Evolutionary conservation across 1,140 invertebrate genomes (phyloP), one percentile per base, ranked within the genome.

Genomic region (Megalonaias nervosa): DNA sequence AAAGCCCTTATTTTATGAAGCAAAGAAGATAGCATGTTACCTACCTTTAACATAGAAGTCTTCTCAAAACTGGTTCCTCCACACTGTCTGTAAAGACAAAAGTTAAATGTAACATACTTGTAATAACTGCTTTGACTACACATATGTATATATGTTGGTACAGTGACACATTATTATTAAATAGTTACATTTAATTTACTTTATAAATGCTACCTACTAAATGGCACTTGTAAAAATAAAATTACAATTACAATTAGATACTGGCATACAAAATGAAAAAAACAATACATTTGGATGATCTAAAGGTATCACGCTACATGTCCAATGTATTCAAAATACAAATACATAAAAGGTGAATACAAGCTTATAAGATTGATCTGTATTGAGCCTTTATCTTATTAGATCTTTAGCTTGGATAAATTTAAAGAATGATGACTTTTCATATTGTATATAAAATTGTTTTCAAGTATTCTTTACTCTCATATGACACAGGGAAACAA

Each of bases 1-100:
- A 48, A 48, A 48, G 38, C 38, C 38, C 38, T 9, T 48, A 48
- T 48, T 48, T 6, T 31, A 31, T 31, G 26, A 31, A 31, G 26
- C 2, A 31, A 31, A 31, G 26, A 31, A 31, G 1, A 31, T 31
- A 31, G 26, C 26, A 2, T 17, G 56, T 12, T 55, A 71, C 77
- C 84, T 81, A 87, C 87, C 81, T 80, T 76, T 55, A 71, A 70
- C 84, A 89, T 87, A 19, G 82, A 86, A 16, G 96, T 93, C 85
- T 93, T 94, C 77, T 94, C 92, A 96, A 95, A 97, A 61, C 92
- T 93, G 0, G 93, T 93, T 38, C 93, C 91, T 65, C 92, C 93
- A 87, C 97, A 98, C 84, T 94, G 95, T 67, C 93, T 94, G 75
- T 1, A 81, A 80, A 81, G 60, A 76, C 56, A 73, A 67, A 61